Evolutionary conservation across 1,140 invertebrate genomes (phyloP), one percentile per base, ranked within the genome.

Genomic region (Caligus rogercresseyi): DNA sequence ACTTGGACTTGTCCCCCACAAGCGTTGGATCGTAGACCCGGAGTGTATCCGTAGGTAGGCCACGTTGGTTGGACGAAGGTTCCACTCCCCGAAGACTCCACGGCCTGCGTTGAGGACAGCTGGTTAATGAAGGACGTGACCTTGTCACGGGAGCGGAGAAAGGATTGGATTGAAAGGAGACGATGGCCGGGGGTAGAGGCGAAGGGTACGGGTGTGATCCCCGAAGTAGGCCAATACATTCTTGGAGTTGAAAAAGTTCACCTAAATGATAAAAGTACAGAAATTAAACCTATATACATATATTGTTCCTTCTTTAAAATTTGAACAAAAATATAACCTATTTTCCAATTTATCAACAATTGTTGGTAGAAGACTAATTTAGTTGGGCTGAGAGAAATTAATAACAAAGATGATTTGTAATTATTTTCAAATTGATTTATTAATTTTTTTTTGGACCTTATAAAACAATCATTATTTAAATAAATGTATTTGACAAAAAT

Each of bases 81-180:
- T 90, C 90, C 94, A 98, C 74, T 99, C 96, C 0, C 93, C 93
- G 65, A 97, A 81, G 92, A 99, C 72, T 99, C 95, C 1, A 98
- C 93, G 4, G 95, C 93, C 83, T 91, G 52, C n/a, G 19, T 54
- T 13, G 31, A 71, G 56, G 92, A 90, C 73, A 99, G 90, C 70
- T 84, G 83, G 66, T 85, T 86, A 20, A 97, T 79, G 73, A 98
- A 98, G 58, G 81, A 77, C 11, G 88, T 87, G 24, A 76, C 74
- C 65, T 87, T 76, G 1, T 91, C 89, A 43, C 95, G 77, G 3
- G 94, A 98, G 61, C 92, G 79, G 0, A 99, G 76, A 70, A 99
- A 99, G 67, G 91, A 96, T 70, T 96, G 95, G 55, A 95, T 89
- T 76, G 70, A 99, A 96, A 7, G 94, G 93, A 11, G 98, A 95